phyloP scores from a whole-genome alignment of 1,140 invertebrate genomes.

The Drosophila serrata region DNA sequence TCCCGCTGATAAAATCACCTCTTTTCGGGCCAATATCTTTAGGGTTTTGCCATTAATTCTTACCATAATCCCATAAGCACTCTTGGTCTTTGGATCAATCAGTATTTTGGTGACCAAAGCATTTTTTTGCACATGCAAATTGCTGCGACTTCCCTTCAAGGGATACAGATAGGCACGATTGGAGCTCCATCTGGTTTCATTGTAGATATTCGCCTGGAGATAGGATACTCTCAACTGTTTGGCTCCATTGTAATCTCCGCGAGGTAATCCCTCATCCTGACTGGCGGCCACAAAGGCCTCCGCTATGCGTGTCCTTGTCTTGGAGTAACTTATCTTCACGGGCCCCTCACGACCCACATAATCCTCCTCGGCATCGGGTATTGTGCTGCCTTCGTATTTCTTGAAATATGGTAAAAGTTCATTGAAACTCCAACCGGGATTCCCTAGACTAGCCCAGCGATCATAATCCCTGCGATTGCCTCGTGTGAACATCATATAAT shows the following conservation, averaged over 20 bases:
- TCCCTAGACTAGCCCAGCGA: constrained; percentile 91
- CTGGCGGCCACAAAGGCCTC: constrained; percentile 89
- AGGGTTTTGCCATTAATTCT: constrained; percentile 86
- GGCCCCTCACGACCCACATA: constrained; percentile 87
- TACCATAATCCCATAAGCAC: constrained; percentile 89
- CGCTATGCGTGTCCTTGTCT: constrained; percentile 87
- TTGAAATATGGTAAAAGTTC: constrained; percentile 93
- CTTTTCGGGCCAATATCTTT: constrained; percentile 88
- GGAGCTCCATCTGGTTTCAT: constrained; percentile 90
- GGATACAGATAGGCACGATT: constrained; percentile 91
- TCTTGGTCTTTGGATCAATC: constrained; percentile 89
- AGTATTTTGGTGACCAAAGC: constrained; percentile 90
- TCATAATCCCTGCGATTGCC: constrained; percentile 92
- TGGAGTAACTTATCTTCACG: constrained; percentile 85
- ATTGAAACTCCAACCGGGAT: constrained; percentile 92
- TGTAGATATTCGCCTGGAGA: constrained; percentile 88
- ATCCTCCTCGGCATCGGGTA: constrained; percentile 86
- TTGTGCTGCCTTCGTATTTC: constrained; percentile 90
- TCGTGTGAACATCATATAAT: constrained; percentile 96
- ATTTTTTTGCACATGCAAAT: constrained; percentile 89
- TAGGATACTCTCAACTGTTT: constrained; percentile 88
- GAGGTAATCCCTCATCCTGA: constrained; percentile 88
- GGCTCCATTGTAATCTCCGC: constrained; percentile 91
- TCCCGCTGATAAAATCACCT: constrained; percentile 92
- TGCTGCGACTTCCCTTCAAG: constrained; percentile 87